phyloP scores from a whole-genome alignment of 2,113 vertebrate species.

The Athene cunicularia region DNA sequence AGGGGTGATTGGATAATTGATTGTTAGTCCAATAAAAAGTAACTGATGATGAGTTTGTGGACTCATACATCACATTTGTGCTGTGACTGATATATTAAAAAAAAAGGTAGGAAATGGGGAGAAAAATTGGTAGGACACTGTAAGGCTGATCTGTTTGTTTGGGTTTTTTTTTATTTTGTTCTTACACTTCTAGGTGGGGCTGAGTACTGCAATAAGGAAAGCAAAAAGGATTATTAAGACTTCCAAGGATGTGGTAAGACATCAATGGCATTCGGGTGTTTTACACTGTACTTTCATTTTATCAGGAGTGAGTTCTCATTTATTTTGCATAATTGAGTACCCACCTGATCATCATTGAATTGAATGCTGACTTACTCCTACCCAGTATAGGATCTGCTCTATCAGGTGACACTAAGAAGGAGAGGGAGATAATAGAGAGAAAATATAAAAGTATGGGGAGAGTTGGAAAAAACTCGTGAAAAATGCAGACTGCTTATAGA shows the following conservation, averaged over 20 bases:
- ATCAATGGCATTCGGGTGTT: background rate
- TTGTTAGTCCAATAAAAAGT: conserved; percentile 26
- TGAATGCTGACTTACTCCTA: background rate
- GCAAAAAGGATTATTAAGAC: conserved; percentile 28
- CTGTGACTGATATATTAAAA: background rate
- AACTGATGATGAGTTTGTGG: background rate
- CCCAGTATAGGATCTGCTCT: background rate
- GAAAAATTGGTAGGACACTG: background rate
- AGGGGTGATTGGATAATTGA: conserved; percentile 16
- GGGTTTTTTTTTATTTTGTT: background rate
- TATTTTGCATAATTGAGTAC: background rate
- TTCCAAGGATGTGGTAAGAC: conserved; percentile 64
- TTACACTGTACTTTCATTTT: background rate
- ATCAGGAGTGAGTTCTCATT: background rate
- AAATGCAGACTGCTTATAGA: background rate
- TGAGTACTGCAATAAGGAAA: conserved; percentile 47
- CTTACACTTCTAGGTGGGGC: conserved; percentile 50
- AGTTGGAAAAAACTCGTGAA: background rate
- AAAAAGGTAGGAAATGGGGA: background rate
- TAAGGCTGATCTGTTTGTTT: background rate
- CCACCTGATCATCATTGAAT: background rate
- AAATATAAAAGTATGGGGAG: background rate
- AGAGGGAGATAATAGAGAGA: background rate
- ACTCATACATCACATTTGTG: background rate
- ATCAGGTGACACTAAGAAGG: background rate